Percentiles rank a stretch among this genome's conserved stretches.
These are phyloP conservation scores for Drosophila sechellia DNA, from an alignment of 1,140 invertebrate genomes.

Conservation along the genomic window DNA sequence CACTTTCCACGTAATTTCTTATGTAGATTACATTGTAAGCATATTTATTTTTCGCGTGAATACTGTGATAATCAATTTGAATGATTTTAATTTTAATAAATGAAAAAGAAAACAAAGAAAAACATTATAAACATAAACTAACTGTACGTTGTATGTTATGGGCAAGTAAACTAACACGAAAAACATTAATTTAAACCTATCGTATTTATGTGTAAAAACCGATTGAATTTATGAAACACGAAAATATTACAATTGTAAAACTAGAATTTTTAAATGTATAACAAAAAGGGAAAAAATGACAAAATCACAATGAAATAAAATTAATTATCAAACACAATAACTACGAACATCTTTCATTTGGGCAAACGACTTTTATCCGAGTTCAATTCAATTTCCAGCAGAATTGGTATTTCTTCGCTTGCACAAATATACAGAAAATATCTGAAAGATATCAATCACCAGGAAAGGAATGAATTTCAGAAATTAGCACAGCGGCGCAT, in stretches of 20 bases:
- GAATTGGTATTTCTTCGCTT: neutral
- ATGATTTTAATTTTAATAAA: conserved; percentile 79
- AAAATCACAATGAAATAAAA: conserved; percentile 60
- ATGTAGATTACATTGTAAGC: conserved; percentile 33
- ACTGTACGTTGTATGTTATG: conserved; percentile 63
- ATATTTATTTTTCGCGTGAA: conserved; percentile 81
- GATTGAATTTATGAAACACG: conserved; percentile 64
- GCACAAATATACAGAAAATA: conserved; percentile 2
- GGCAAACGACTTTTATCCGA: neutral
- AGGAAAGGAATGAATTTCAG: conserved; percentile 6
- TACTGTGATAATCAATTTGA: conserved; percentile 84
- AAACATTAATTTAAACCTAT: conserved; percentile 34
- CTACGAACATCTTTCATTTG: neutral
- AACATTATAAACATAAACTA: conserved; percentile 35
- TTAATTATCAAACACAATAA: conserved; percentile 58
- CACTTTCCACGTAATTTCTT: conserved; percentile 33
- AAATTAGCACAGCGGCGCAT: conserved; percentile 58
- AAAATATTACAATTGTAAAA: conserved; percentile 65
- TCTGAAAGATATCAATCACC: conserved; percentile 48
- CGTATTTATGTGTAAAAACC: conserved; percentile 45
- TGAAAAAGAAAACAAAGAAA: conserved; percentile 34
- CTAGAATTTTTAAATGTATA: conserved; percentile 76
- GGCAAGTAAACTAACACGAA: conserved; percentile 63
- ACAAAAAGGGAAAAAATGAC: conserved; percentile 24
- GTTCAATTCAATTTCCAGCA: neutral